These are phyloP conservation scores for Neofelis nebulosa DNA, from an alignment of 2,113 vertebrate species.

Conservation along the genomic window DNA sequence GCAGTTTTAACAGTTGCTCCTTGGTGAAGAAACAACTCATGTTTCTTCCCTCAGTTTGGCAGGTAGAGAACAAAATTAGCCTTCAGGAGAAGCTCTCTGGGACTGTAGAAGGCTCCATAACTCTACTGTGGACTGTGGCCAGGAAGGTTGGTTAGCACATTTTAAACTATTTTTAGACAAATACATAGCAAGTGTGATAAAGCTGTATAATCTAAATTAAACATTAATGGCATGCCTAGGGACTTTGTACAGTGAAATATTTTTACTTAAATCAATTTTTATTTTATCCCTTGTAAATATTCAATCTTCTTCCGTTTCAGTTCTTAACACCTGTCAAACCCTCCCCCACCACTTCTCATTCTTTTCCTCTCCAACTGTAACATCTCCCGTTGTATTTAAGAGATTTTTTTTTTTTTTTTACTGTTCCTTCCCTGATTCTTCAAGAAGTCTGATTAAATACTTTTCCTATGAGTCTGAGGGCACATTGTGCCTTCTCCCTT, in stretches of 20 bases:
- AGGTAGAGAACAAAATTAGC: slow-evolving; percentile 55
- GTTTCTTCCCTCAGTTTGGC: slow-evolving; percentile 45
- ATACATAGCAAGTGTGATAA: background rate
- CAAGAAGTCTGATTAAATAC: background rate
- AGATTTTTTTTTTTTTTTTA: slow-evolving; percentile 26
- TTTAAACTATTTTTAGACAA: slow-evolving; percentile 45
- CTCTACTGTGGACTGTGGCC: background rate
- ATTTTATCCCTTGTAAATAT: background rate
- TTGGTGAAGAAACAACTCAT: slow-evolving; percentile 38
- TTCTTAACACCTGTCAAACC: background rate
- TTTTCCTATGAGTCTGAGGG: background rate
- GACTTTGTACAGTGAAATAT: slow-evolving; percentile 2
- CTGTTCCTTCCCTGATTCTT: background rate
- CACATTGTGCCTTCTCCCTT: background rate
- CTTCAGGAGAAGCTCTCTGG: background rate
- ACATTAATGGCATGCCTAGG: background rate
- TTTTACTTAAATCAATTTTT: slow-evolving; percentile 28
- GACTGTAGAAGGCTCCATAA: background rate
- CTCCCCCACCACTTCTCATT: background rate
- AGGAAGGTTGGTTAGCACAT: background rate
- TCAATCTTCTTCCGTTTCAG: background rate
- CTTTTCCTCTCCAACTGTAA: background rate
- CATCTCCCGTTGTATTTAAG: background rate
- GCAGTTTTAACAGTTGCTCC: background rate
- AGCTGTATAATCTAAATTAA: slow-evolving; percentile 33